phyloP scores from a whole-genome alignment of 2,797 vertebrate species.

The Carapus acus region DNA sequence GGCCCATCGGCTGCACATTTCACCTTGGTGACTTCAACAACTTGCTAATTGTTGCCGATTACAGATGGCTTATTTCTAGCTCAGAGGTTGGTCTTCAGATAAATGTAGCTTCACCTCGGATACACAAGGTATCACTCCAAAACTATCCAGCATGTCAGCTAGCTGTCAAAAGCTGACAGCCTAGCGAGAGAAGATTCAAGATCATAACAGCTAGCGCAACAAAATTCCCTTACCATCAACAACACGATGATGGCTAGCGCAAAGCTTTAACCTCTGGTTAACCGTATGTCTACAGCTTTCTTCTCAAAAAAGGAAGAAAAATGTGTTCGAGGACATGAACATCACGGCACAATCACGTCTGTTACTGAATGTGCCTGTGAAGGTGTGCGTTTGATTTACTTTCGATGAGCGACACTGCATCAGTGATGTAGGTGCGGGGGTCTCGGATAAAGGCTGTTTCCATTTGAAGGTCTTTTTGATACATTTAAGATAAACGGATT shows the following conservation, averaged over 20 bases:
- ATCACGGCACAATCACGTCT: neutral
- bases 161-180: constrained; percentile 4
- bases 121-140: no score
- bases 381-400: neutral
- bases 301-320: neutral
- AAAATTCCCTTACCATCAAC: neutral
- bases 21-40: no score
- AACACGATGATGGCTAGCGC: neutral
- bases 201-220: neutral
- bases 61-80: no score
- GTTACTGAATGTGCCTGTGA: neutral
- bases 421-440: no score
- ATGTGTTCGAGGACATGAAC: neutral
- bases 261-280: neutral
- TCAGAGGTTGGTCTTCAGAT: no score
- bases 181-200: neutral
- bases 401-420: constrained; percentile 18
- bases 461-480: no score
- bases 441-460: no score
- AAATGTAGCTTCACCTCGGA: no score
- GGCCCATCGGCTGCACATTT: no score
- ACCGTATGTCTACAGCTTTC: neutral
- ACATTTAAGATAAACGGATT: no score
- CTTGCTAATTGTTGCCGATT: no score
- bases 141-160: constrained; percentile 3